Percentiles rank a stretch among this genome's conserved stretches.
Evolutionary conservation across 2,113 vertebrate genomes (phyloP).

Genomic region (Paradoxurus hermaphroditus): DNA sequence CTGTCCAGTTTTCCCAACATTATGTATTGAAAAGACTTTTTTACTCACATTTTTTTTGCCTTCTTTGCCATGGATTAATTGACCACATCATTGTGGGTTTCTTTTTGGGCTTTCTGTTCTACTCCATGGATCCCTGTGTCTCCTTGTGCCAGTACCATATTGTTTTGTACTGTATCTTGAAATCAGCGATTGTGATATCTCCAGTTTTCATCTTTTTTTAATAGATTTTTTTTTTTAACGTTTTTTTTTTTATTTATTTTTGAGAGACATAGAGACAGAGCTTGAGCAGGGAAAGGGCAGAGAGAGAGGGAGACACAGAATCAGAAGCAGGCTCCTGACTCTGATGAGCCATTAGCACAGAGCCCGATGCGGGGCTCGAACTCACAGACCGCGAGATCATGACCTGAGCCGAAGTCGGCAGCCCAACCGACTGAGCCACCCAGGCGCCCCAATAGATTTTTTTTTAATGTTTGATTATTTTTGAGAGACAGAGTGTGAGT

Average conservation of each 20-base stretch:
- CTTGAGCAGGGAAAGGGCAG: fast-evolving
- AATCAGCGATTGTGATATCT: neutral
- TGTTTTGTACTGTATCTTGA: neutral
- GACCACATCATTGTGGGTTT: neutral
- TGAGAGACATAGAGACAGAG: neutral
- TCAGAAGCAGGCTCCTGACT: neutral
- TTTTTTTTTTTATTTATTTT: neutral
- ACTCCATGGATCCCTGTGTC: neutral
- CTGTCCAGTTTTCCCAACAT: neutral
- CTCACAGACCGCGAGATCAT: neutral
- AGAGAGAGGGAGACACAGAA: neutral
- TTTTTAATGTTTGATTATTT: neutral
- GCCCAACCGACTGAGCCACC: neutral
- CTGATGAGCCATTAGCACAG: neutral
- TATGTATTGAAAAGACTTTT: neutral
- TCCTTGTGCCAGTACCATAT: neutral
- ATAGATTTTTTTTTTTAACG: neutral
- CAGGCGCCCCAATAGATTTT: no score
- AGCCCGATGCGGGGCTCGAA: neutral
- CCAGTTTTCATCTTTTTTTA: neutral
- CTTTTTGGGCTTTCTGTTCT: neutral
- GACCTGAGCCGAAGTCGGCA: neutral
- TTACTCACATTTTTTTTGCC: neutral
- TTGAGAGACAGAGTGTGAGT: neutral
- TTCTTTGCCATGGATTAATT: neutral